Percentiles rank a stretch among this genome's conserved stretches.
Evolutionary conservation across 2,888 invertebrate genomes (phyloP).

Genomic region (Malthinus flaveolus): DNA sequence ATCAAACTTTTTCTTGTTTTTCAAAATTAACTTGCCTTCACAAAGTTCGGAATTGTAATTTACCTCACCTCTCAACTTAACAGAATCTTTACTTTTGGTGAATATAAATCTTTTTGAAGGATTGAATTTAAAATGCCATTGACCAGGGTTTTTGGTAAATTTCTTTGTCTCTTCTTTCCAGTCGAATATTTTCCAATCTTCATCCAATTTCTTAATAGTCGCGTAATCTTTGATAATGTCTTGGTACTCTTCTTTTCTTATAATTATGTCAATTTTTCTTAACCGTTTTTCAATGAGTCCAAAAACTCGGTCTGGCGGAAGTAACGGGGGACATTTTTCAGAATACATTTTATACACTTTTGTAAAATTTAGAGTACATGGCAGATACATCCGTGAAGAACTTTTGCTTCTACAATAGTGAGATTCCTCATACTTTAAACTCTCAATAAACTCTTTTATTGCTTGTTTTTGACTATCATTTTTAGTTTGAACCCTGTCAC

Average conservation of each 20-base stretch:
- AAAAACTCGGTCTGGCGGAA: conserved; percentile 41
- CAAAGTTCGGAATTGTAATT: conserved; percentile 21
- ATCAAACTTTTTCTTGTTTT: background rate
- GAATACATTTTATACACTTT: too few relatives aligned
- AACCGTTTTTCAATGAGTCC: conserved; percentile 37
- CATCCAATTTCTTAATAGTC: conserved; percentile 30
- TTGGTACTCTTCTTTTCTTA: conserved; percentile 34
- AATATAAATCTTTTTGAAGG: conserved; percentile 27
- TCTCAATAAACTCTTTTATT: too few relatives aligned
- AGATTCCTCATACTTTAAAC: too few relatives aligned
- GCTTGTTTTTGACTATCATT: too few relatives aligned
- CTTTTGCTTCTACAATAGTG: conserved; percentile 6
- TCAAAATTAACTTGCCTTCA: conserved; percentile 7
- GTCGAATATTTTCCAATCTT: conserved; percentile 26
- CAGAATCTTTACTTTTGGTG: conserved; percentile 13
- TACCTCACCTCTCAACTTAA: conserved; percentile 25
- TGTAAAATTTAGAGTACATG: conserved; percentile 12
- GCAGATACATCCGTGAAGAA: conserved; percentile 7
- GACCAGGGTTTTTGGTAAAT: conserved; percentile 30
- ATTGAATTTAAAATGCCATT: conserved; percentile 35
- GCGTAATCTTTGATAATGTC: conserved; percentile 28
- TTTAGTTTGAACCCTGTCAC: too few relatives aligned
- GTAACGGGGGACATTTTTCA: too few relatives aligned
- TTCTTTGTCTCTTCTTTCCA: conserved; percentile 28
- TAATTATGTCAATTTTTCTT: conserved; percentile 31